phyloP scores from a whole-genome alignment of 2,797 vertebrate genomes.

The Sciaenops ocellatus region DNA sequence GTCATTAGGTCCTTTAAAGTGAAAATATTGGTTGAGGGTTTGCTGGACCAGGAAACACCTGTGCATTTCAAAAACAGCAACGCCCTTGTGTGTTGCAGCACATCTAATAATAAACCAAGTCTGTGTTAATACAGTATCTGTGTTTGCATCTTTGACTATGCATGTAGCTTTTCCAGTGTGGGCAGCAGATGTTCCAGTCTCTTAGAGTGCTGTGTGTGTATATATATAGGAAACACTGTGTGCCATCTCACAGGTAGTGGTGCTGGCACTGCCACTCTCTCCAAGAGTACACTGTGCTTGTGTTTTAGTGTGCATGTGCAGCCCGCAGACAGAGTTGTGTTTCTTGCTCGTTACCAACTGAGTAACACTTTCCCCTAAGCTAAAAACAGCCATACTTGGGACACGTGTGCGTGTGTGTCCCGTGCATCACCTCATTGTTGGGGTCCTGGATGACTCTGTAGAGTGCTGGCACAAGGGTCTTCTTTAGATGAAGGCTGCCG shows the following conservation, averaged over 20 bases:
- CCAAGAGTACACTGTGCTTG: conserved; percentile 21
- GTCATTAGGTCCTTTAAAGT: conserved; percentile 34
- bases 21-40: conserved; percentile 10
- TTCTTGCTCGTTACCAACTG: conserved; percentile 36
- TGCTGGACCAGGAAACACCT: conserved; percentile 2
- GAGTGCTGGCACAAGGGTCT: conserved; percentile 92
- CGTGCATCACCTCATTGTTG: conserved; percentile 91
- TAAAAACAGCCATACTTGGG: conserved; percentile 23
- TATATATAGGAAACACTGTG: conserved; percentile 33
- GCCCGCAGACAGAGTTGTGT: conserved; percentile 23
- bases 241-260: conserved; percentile 49
- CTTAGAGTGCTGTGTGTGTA: background rate
- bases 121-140: background rate
- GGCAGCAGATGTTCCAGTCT: conserved; percentile 53
- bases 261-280: conserved; percentile 9
- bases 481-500: conserved; percentile 95
- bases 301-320: conserved; percentile 27
- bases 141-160: conserved; percentile 11
- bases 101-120: conserved; percentile 2
- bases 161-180: conserved; percentile 4
- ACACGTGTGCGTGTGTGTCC: background rate
- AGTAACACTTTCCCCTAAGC: conserved; percentile 33
- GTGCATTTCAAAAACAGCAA: background rate
- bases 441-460: conserved; percentile 97
- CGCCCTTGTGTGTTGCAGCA: background rate